Base-by-base conservation (phyloP, 2,888 invertebrate species). In the Arrhopalites spinosus region DNA sequence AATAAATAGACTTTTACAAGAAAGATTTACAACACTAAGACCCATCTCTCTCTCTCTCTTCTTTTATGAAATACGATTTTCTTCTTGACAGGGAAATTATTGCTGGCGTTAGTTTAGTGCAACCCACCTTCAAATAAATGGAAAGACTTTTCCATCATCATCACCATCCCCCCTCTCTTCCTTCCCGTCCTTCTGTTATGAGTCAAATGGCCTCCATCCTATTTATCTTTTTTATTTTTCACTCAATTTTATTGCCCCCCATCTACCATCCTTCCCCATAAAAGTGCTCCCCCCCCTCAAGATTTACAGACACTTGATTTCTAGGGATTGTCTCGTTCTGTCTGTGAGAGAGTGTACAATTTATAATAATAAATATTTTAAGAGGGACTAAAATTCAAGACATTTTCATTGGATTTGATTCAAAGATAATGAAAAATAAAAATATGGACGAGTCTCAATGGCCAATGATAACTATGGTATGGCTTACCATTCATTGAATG, bases 41-140 rank as follows among this genome's bases (percentile, higher is more conserved):
- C 43, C 17, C 25, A 20, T 25, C 25, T 36, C 63, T 30, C 15
- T 15, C 59, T 61, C 27, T 27, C 59, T 27, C 59, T 15, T 20
- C 13, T 25, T 50, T 59, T 61, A 59, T 61, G 71, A 71, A 71
- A 56, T 71, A 71, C 53, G 71, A 30, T 61, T 36, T 36, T 11
- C 5, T 71, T 59, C 71, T 71, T 61, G 59, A 71, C 59, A 71
- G 59, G 59, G 29, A 71, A 56, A 71, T 71, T 71, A 71, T 71
- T 59, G 61, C 59, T 30, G 25, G 15, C 59, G 66, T 66, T 23
- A 30, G 43, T 15, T 50, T 17, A 59, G n/a, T n/a, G n/a, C n/a
- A n/a, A 71, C 71, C 71, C 71, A 71, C 71, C 71, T 71, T 61
- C n/a, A 36, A 36, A 56, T 29, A 71, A 59, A 61, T 50, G 17